phyloP scores from a whole-genome alignment of 2,888 invertebrate genomes.

The Hirudinaria manillensis region DNA sequence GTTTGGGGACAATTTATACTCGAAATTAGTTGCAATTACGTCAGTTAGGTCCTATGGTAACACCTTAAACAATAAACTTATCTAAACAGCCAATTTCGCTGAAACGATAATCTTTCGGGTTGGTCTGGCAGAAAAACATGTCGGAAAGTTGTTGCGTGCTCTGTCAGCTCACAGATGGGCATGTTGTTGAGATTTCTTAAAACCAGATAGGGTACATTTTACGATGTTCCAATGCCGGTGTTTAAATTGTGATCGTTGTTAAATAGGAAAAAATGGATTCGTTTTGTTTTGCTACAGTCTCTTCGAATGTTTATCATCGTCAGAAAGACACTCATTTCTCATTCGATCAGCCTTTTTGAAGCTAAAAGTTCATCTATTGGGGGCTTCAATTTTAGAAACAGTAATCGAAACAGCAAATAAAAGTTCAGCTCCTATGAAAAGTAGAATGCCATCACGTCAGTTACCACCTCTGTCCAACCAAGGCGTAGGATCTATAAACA shows the following conservation, averaged over 20 bases:
- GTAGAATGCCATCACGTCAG: constrained; percentile 30
- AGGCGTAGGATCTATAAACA: constrained; percentile 6
- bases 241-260: neutral
- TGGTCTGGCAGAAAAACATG: neutral
- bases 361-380: too few relatives aligned
- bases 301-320: too few relatives aligned
- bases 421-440: neutral
- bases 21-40: neutral
- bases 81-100: constrained; percentile 17
- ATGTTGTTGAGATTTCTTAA: too few relatives aligned
- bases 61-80: constrained; percentile 17
- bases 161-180: too few relatives aligned
- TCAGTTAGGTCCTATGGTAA: constrained; percentile 19
- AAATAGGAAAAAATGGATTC: too few relatives aligned
- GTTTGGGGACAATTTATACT: neutral
- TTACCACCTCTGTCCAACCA: constrained; percentile 30
- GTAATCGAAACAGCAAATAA: too few relatives aligned
- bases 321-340: too few relatives aligned
- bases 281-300: too few relatives aligned
- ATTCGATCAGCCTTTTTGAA: too few relatives aligned
- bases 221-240: neutral
- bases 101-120: neutral
- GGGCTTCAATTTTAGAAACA: too few relatives aligned
- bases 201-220: too few relatives aligned
- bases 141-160: too few relatives aligned